Percentiles rank a stretch among this genome's conserved stretches.
Evolutionary conservation across 2,113 vertebrate genomes (phyloP).

Genomic region (Takifugu bimaculatus): DNA sequence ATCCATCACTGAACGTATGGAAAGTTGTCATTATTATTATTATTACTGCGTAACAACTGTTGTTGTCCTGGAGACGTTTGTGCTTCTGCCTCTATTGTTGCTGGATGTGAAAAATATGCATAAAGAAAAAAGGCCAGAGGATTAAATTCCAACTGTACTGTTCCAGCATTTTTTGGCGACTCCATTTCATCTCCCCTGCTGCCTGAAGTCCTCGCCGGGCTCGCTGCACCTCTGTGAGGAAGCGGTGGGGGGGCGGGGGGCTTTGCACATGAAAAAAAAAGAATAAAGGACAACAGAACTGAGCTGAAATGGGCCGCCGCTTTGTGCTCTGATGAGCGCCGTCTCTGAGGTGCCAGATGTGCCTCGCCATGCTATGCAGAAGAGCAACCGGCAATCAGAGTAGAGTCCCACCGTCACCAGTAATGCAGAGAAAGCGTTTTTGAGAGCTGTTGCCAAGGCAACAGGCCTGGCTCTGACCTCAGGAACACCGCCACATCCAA

Average conservation of each 20-base stretch:
- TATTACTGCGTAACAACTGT: too few relatives aligned
- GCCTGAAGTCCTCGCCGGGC: conserved; percentile 31
- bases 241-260: conserved; percentile 26
- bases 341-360: conserved; percentile 51
- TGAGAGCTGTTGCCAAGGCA: conserved; percentile 63
- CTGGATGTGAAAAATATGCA: too few relatives aligned
- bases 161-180: conserved; percentile 26
- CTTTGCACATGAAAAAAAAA: conserved; percentile 10
- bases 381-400: conserved; percentile 18
- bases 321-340: conserved; percentile 28
- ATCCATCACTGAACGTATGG: not conserved
- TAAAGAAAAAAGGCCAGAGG: not conserved
- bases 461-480: conserved; percentile 73
- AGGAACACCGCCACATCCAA: conserved; percentile 42
- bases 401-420: conserved; percentile 46
- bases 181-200: conserved; percentile 40
- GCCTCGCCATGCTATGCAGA: conserved; percentile 23
- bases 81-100: too few relatives aligned
- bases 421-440: conserved; percentile 51
- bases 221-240: conserved; percentile 36
- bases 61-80: too few relatives aligned
- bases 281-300: conserved; percentile 18
- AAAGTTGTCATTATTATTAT: too few relatives aligned
- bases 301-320: conserved; percentile 25
- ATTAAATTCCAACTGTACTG: not conserved